A percentile compares a stretch with the other conserved stretches of the same genome.
phyloP scores from a whole-genome alignment of 2,113 vertebrate genomes.

The Odocoileus virginianus region DNA sequence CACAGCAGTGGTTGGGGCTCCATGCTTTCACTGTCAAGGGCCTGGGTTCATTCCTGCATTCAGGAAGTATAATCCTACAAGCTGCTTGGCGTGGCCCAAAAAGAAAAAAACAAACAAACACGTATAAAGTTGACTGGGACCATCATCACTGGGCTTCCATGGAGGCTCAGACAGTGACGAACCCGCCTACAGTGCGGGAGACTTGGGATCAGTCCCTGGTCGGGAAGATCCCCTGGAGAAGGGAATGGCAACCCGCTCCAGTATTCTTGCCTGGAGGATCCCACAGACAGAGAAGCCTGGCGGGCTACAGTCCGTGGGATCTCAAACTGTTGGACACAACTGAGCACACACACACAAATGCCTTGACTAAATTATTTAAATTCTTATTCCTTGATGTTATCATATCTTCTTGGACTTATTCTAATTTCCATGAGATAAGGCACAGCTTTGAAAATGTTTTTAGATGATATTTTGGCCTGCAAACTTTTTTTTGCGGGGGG shows the following conservation, averaged over 20 bases:
- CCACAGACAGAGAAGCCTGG: background rate
- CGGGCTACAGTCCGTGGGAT: background rate
- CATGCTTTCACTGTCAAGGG: background rate
- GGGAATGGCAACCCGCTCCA: background rate
- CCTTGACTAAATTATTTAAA: background rate
- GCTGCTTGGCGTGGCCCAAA: accelerated
- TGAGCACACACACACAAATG: background rate
- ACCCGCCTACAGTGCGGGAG: background rate
- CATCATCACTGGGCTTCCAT: background rate
- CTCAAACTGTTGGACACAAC: background rate
- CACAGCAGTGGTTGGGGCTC: background rate
- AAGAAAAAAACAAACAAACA: no score
- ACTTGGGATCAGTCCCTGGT: background rate
- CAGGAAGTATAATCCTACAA: background rate
- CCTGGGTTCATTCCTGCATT: background rate
- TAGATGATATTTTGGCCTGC: background rate
- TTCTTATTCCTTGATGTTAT: background rate
- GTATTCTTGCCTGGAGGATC: background rate
- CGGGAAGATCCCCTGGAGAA: background rate
- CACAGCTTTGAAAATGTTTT: background rate
- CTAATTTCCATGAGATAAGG: background rate
- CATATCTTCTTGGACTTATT: background rate
- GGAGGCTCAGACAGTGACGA: background rate
- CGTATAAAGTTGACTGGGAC: background rate
- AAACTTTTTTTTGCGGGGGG: background rate